Conservation (phyloP, 2,797 vertebrate species). For the Semaprochilodus insignis region DNA sequence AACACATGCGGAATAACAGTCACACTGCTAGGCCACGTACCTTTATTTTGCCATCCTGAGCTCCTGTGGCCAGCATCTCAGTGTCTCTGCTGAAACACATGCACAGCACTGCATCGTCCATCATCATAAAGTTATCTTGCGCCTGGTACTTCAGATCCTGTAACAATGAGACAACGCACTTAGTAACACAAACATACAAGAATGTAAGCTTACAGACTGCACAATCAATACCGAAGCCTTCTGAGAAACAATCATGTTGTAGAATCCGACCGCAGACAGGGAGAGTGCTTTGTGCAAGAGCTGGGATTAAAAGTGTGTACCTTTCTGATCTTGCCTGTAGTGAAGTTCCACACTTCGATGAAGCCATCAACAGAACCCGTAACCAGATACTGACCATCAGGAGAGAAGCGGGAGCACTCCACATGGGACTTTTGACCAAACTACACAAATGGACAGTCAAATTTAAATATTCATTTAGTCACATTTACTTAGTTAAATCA, state of each 20-base stretch:
- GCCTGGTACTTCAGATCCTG: slow-evolving; percentile 98
- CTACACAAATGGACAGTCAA: slow-evolving; percentile 66
- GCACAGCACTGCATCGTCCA: slow-evolving; percentile 97
- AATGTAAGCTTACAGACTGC: not conserved
- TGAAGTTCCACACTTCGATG: slow-evolving; percentile 99
- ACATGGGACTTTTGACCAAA: slow-evolving; percentile 98
- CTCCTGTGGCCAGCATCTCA: slow-evolving; percentile 96
- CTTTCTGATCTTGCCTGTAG: slow-evolving; percentile 98
- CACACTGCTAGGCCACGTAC: slow-evolving; percentile 63
- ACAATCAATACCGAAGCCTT: not conserved
- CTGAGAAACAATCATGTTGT: not conserved
- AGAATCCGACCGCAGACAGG: not conserved
- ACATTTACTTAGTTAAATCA: too few species aligned
- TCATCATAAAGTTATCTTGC: slow-evolving; percentile 99
- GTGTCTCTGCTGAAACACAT: slow-evolving; percentile 98
- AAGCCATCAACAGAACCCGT: slow-evolving; percentile 98
- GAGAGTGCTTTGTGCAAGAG: not conserved
- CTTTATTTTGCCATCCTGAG: slow-evolving; percentile 98
- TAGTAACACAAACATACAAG: not conserved
- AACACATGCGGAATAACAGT: not conserved
- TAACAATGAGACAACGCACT: not conserved
- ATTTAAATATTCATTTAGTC: not conserved
- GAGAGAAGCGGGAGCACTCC: slow-evolving; percentile 96
- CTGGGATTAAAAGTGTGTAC: slow-evolving; percentile 67
- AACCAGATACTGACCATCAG: slow-evolving; percentile 96